phyloP scores from a whole-genome alignment of 2,113 vertebrate species.

The Gymnobelideus leadbeateri region DNA sequence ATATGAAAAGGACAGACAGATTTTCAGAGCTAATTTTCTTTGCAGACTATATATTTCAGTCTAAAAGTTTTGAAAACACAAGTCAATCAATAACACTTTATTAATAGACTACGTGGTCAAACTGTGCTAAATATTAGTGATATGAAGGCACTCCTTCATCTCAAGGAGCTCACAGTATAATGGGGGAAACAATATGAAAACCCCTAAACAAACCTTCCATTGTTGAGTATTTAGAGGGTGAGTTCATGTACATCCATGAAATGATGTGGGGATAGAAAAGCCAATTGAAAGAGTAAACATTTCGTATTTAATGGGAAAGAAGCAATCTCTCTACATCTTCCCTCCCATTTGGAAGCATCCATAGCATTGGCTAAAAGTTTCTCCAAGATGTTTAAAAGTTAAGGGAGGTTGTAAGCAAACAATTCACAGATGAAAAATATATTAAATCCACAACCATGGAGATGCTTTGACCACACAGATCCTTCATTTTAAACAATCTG shows the following conservation, averaged over 20 bases:
- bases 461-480: conserved; percentile 17
- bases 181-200: not conserved
- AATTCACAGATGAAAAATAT: conserved; percentile 33
- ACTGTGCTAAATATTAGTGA: not conserved
- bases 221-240: conserved; percentile 72
- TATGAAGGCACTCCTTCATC: not conserved
- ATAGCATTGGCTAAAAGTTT: not conserved
- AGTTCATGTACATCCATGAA: conserved; percentile 73
- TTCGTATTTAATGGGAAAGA: conserved; percentile 40
- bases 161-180: no score
- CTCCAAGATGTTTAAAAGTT: conserved; percentile 22
- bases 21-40: not conserved
- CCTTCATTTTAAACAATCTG: conserved; percentile 30
- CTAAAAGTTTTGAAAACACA: not conserved
- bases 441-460: not conserved
- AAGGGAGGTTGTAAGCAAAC: conserved; percentile 29
- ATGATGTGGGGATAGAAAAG: conserved; percentile 4
- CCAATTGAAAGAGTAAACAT: conserved; percentile 33
- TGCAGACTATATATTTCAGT: not conserved
- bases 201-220: conserved; percentile 83
- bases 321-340: not conserved
- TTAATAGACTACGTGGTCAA: not conserved
- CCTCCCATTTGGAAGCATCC: conserved; percentile 32
- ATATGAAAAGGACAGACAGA: not conserved
- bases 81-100: not conserved